phyloP scores from a whole-genome alignment of 2,797 vertebrate species.

The Lutjanus campechanus region DNA sequence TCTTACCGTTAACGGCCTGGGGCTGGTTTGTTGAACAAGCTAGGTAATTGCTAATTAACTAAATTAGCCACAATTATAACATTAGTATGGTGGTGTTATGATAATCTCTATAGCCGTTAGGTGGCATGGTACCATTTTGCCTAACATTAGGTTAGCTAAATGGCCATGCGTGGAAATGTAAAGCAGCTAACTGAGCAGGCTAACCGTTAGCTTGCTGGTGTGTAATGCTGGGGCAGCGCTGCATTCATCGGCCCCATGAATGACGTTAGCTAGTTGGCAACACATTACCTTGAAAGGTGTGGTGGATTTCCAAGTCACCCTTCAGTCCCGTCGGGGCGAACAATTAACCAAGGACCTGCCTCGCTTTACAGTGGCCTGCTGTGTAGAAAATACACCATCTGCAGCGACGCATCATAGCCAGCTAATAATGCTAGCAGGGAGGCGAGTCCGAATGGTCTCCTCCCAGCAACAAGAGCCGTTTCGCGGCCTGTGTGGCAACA shows the following conservation, averaged over 20 bases:
- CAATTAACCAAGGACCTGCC: conserved; percentile 62
- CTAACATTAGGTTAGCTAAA: conserved; percentile 23
- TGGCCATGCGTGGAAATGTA: conserved; percentile 37
- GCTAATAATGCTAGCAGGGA: conserved; percentile 74
- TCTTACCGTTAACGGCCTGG: conserved; percentile 27
- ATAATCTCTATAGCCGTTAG: neutral
- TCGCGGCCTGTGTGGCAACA: conserved; percentile 76
- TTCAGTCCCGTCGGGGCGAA: conserved; percentile 41
- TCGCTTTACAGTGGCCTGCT: conserved; percentile 54
- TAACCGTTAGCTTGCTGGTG: conserved; percentile 68
- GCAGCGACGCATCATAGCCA: conserved; percentile 78
- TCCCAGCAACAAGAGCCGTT: conserved; percentile 81
- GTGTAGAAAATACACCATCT: conserved; percentile 57
- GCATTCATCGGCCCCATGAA: conserved; percentile 56
- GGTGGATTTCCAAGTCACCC: conserved; percentile 62
- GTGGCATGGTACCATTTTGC: conserved; percentile 1
- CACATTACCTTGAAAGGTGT: conserved; percentile 80
- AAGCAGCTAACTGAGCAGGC: conserved; percentile 31
- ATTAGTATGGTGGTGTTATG: neutral
- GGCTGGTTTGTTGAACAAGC: neutral
- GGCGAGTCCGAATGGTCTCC: conserved; percentile 74
- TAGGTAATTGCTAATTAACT: conserved; percentile 5
- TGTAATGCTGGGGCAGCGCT: conserved; percentile 10
- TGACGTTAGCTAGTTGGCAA: conserved; percentile 66
- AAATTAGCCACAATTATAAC: neutral